Evolutionary conservation across 2,888 invertebrate species (phyloP), one percentile per base, ranked within the genome.

Genomic region (Conistra vaccinii): DNA sequence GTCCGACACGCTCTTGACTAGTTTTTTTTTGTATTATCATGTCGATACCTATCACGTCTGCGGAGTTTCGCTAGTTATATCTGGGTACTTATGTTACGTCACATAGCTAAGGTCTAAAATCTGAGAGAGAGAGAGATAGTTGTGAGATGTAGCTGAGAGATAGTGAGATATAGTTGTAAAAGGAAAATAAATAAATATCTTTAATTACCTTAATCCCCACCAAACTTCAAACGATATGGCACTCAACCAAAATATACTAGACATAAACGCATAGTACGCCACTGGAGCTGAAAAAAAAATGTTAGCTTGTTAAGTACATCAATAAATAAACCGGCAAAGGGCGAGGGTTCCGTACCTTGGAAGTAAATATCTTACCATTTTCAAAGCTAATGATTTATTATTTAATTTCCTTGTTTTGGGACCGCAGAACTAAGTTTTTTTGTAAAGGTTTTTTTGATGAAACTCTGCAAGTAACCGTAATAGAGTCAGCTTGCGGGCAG

Each of bases 181-280:
- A 42, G 35, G n/a, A 39, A 26, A 62, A 10, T 26, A 23, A 1
- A 58, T 23, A n/a, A n/a, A 26, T 39, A 20, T 32, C 1, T 0
- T 23, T 29, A 32, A 6, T 58, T 78, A 76, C 76, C 76, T 76
- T 78, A 76, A n/a, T 69, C 20, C 78, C 35, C 60, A 60, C 58
- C 69, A 76, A 45, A 76, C 53, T 20, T 76, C 76, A 45, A 29
- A 78, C 4, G 76, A 69, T 45, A 76, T 20, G 12, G 78, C 53
- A 69, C 45, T 78, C 35, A 76, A 29, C 76, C 84, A 84, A 58
- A 81, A 84, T 2, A 85, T 70, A 9, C 69, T 70, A 9, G 85
- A 66, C 48, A 85, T 12, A 14, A 57, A 53, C 1, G 39, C 29
- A 39, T 60, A 84, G 29, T 82, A 85, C 4, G 72, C 3, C 17